A percentile compares a stretch with the other conserved stretches of the same genome.
phyloP scores from a whole-genome alignment of 2,797 vertebrate species.

The Okamejei kenojei region DNA sequence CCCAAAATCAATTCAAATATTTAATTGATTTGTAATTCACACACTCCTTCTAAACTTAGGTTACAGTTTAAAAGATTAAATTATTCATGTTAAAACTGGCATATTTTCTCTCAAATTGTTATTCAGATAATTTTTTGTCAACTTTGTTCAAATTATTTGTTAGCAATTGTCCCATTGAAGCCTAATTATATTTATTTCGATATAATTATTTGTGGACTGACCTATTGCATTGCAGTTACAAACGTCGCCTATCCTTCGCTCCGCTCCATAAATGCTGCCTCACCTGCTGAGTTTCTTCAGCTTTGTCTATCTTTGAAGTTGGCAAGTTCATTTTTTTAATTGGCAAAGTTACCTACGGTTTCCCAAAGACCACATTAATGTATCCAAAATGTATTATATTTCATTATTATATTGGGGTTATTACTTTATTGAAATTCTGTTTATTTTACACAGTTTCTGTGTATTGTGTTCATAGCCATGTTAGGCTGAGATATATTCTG shows the following conservation, averaged over 20 bases:
- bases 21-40: neutral
- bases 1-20: neutral
- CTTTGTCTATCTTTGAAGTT: neutral
- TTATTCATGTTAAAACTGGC: neutral
- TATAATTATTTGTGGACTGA: neutral
- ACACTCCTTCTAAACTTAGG: neutral
- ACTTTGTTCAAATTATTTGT: neutral
- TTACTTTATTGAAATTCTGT: too few species aligned
- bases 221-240: neutral
- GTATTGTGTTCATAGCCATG: too few species aligned
- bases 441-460: too few species aligned
- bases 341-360: neutral
- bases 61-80: neutral
- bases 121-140: neutral
- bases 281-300: too few species aligned
- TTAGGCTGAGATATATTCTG: too few species aligned
- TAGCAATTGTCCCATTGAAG: neutral
- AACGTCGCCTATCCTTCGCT: too few species aligned
- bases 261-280: too few species aligned
- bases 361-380: neutral
- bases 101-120: neutral
- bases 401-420: neutral
- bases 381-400: neutral
- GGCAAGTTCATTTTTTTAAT: neutral
- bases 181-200: neutral